Evolutionary conservation across 2,113 vertebrate species (phyloP).

Genomic region (Egretta garzetta): DNA sequence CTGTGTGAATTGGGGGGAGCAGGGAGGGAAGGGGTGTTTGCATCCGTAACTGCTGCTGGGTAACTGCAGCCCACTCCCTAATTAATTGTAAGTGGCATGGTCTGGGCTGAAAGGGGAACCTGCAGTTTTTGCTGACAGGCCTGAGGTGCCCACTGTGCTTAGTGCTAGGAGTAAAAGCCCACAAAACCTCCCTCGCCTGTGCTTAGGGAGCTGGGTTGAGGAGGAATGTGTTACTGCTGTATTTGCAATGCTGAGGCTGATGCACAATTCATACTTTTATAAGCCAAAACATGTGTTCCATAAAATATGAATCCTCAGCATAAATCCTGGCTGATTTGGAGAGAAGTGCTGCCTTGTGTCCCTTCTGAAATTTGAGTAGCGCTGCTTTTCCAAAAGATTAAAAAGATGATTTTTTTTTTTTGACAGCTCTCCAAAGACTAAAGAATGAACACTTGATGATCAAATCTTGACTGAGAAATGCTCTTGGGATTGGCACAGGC

Average conservation of each 20-base stretch:
- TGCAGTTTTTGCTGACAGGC: background rate
- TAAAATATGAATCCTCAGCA: slow-evolving; percentile 17
- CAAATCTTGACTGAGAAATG: slow-evolving; percentile 46
- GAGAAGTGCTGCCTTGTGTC: background rate
- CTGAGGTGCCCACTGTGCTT: background rate
- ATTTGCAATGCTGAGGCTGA: background rate
- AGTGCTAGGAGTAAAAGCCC: background rate
- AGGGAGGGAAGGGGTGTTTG: background rate
- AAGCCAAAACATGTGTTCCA: slow-evolving; percentile 14
- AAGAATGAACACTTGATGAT: slow-evolving; percentile 33
- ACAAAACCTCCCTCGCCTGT: background rate
- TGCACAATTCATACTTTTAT: background rate
- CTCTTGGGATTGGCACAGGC: background rate
- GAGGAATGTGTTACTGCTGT: background rate
- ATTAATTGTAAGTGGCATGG: background rate
- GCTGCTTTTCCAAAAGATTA: background rate
- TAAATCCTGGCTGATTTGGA: slow-evolving; percentile 28
- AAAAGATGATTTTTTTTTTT: background rate
- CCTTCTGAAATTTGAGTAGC: background rate
- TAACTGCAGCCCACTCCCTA: background rate
- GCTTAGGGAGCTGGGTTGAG: background rate
- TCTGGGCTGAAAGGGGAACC: background rate
- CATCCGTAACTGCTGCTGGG: background rate
- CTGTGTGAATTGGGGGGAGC: background rate
- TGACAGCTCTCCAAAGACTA: slow-evolving; percentile 3